phyloP scores from a whole-genome alignment of 2,888 invertebrate genomes.

The Mesorhabditis belari region DNA sequence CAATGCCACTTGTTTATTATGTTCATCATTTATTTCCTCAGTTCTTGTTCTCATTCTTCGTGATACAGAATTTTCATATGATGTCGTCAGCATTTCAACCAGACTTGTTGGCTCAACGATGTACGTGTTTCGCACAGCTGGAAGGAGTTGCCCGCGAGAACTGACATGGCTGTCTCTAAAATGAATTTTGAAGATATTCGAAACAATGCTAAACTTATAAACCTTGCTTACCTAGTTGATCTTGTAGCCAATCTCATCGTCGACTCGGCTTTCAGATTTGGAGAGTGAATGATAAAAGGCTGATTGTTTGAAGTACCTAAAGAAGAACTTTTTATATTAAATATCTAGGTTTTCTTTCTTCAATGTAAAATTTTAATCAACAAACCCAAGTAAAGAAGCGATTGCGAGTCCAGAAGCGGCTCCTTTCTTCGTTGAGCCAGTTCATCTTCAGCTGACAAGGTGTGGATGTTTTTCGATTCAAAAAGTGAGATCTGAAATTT shows the following conservation, averaged over 20 bases:
- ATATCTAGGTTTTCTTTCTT: not conserved
- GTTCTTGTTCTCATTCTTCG: too few species aligned
- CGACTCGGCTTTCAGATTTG: slow-evolving; percentile 4
- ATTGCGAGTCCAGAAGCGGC: not conserved
- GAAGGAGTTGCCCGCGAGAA: slow-evolving; percentile 3
- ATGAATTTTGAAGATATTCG: too few species aligned
- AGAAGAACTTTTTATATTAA: not conserved
- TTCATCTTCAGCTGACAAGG: slow-evolving; percentile 6
- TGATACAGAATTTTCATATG: slow-evolving; percentile 1
- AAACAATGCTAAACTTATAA: not conserved
- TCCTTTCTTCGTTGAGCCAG: not conserved
- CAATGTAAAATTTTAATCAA: not conserved
- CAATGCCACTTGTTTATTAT: not conserved
- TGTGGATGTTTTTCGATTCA: slow-evolving; percentile 27
- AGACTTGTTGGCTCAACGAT: slow-evolving; percentile 4
- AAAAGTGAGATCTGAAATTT: slow-evolving; percentile 33
- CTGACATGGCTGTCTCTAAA: slow-evolving; percentile 1
- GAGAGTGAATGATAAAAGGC: slow-evolving; percentile 19
- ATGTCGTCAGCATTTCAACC: slow-evolving; percentile 3
- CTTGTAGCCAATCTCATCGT: slow-evolving; percentile 3
- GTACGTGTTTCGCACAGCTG: slow-evolving; percentile 1
- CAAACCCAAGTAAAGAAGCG: slow-evolving; percentile 15
- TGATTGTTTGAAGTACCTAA: slow-evolving; percentile 15
- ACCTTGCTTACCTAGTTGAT: not conserved
- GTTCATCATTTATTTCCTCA: not conserved